Base-by-base conservation (phyloP, 2,113 vertebrate species). In the Melanerpes aurifrons region DNA sequence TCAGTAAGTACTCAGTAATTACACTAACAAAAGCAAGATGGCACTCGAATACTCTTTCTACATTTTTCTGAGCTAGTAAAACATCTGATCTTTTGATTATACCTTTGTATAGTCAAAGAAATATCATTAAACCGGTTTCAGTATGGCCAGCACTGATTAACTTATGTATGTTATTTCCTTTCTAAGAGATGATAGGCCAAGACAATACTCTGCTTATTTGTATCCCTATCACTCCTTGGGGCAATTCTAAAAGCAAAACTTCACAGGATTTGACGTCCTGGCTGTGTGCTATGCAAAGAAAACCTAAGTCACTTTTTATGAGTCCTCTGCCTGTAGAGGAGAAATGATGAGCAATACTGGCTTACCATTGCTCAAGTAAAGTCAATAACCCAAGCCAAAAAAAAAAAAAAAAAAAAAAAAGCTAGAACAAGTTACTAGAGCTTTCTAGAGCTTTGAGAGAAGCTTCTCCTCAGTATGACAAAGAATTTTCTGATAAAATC, bases 231-330 rank as follows among this genome's bases (percentile, higher is more conserved):
- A 70, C 43, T 86, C 43, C 85, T 21, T 68, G 45, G 54, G 58
- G 53, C 86, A 89, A 89, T 11, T 89, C 81, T 92, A 95, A 96
- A 97, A 92, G 67, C 58, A 96, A 91, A 82, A 68, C 43, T 82
- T 91, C 68, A 81, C 40, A 87, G 82, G 53, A 91, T 83, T 95
- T 88, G 86, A 83, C 54, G 40, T 78, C 24, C 21, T 82, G n/a
- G 94, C 47, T 59, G 26, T 67, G 21, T 69, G 91, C 7, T 68
- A 70, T 58, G 91, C 76, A 35, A 84, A 89, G 86, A 82, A 96
- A 92, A 69, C 32, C 71, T 64, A 84, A 97, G 64, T 90, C 88
- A 93, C 40, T 47, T 84, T 92, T 94, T 90, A 93, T 21, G 72
- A 91, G 69, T 86, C 47, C 31, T 92, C 58, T 94, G 83, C n/a